Percentiles rank a stretch among this genome's conserved stretches.
phyloP scores from a whole-genome alignment of 2,797 vertebrate genomes.

The Characodon lateralis region DNA sequence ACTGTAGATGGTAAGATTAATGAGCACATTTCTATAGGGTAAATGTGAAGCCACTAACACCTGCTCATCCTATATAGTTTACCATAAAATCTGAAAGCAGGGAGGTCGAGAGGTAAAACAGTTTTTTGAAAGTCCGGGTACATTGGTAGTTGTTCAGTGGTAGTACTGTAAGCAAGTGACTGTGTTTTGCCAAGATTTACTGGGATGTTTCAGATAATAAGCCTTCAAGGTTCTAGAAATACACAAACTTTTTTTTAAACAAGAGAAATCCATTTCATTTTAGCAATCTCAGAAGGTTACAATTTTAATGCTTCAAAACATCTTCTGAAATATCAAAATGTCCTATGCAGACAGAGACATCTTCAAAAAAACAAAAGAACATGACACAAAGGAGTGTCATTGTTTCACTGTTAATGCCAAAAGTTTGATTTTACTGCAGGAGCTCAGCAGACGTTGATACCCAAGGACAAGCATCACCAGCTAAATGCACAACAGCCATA shows the following conservation, averaged over 20 bases:
- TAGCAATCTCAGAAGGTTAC: neutral
- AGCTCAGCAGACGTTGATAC: neutral
- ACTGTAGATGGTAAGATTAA: too few species aligned
- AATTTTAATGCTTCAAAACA: neutral
- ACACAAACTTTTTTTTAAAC: neutral
- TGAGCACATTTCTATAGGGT: too few species aligned
- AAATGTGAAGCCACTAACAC: slow-evolving; percentile 3
- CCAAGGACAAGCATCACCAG: slow-evolving; percentile 5
- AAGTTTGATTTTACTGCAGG: neutral
- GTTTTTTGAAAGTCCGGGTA: neutral
- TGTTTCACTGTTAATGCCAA: neutral
- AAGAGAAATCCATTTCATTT: neutral
- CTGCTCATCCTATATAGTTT: neutral
- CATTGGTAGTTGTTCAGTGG: neutral
- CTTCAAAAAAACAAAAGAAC: neutral
- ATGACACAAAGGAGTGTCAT: neutral
- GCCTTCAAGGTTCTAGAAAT: neutral
- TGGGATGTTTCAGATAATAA: neutral
- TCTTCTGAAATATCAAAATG: neutral
- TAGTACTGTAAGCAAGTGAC: neutral
- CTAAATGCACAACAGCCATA: slow-evolving; percentile 14
- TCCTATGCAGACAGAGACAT: neutral
- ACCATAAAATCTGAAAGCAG: too few species aligned
- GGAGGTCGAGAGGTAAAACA: too few species aligned
- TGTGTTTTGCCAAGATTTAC: neutral